These are phyloP conservation scores for Poecilobothrus nobilitatus DNA, from an alignment of 2,888 invertebrate species.

Conservation along the genomic window DNA sequence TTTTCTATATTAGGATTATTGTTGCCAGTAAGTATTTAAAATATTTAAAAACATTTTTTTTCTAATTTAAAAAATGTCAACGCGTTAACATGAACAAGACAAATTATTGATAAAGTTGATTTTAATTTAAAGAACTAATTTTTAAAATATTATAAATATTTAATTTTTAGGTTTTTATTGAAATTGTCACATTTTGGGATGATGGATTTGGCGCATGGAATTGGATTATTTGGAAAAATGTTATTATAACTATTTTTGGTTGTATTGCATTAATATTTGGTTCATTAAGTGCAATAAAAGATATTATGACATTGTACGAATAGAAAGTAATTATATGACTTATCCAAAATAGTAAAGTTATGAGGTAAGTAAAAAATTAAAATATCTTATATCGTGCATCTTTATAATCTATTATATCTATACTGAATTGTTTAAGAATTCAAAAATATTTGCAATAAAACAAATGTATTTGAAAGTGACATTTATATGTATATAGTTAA, in stretches of 20 bases:
- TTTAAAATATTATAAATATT: not conserved
- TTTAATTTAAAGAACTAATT: not conserved
- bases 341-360: too few species aligned
- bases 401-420: too few species aligned
- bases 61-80: too few species aligned
- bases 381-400: too few species aligned
- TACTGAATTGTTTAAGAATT: too few species aligned
- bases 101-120: too few species aligned
- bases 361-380: too few species aligned
- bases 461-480: too few species aligned
- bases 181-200: slow-evolving; percentile 79
- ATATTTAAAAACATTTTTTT: not conserved
- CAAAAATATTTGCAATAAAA: too few species aligned
- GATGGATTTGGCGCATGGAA: slow-evolving; percentile 64
- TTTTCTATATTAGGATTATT: slow-evolving; percentile 86
- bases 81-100: not conserved
- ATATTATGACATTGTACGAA: slow-evolving; percentile 47
- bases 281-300: slow-evolving; percentile 55
- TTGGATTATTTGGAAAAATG: slow-evolving; percentile 72
- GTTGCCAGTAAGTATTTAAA: slow-evolving; percentile 56
- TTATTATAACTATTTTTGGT: slow-evolving; percentile 66
- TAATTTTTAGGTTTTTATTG: slow-evolving; percentile 54
- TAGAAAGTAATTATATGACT: too few species aligned
- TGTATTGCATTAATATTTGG: slow-evolving; percentile 75
- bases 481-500: too few species aligned